phyloP scores from a whole-genome alignment of 2,888 invertebrate genomes.

The Parapristionchus giblindavisi region DNA sequence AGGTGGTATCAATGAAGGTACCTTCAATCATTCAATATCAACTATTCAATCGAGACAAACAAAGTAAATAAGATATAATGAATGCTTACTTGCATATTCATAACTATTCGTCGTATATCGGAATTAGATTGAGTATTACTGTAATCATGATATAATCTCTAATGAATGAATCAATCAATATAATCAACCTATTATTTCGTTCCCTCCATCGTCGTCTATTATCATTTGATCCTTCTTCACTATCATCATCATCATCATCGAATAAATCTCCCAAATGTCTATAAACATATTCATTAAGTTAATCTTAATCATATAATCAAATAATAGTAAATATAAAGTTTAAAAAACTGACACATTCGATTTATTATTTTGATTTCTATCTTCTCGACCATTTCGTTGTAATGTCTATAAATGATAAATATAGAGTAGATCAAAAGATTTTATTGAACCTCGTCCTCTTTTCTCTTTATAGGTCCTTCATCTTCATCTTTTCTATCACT shows the following conservation, averaged over 20 bases:
- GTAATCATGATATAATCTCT: neutral
- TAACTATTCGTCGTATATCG: conserved; percentile 1
- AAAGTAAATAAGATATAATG: neutral
- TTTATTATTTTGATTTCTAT: neutral
- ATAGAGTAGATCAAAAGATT: neutral
- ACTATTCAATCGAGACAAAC: neutral
- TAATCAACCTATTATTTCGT: neutral
- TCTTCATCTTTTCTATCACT: neutral
- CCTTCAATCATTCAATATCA: neutral
- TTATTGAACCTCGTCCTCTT: neutral
- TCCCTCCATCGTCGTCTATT: neutral
- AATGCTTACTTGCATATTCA: conserved; percentile 11
- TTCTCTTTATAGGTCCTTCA: conserved; percentile 1
- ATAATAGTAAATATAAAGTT: neutral
- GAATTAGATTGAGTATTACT: neutral
- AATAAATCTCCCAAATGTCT: conserved; percentile 7
- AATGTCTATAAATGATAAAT: neutral
- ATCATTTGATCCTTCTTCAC: neutral
- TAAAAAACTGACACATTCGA: neutral
- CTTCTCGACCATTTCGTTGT: neutral
- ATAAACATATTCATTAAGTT: neutral
- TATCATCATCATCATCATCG: conserved; percentile 13
- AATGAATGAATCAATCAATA: too few species aligned
- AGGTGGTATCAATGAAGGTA: neutral
- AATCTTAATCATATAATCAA: neutral